Evolutionary conservation across 2,797 vertebrate species (phyloP).

Genomic region (Mus caroli): DNA sequence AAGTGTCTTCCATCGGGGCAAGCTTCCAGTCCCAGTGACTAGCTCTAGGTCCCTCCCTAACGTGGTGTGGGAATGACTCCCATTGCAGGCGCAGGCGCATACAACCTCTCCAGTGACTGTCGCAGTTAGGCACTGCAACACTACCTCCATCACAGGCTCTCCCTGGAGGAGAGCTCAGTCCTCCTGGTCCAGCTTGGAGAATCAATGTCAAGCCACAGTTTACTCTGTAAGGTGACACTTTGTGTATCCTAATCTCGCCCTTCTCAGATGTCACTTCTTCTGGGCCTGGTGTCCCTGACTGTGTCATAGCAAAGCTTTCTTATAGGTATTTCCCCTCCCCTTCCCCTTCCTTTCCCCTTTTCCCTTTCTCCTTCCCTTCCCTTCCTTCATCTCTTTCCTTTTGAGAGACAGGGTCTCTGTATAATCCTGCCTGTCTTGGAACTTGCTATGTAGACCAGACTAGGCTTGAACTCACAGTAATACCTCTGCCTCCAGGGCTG

Average conservation of each 20-base stretch:
- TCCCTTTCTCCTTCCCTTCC: not conserved
- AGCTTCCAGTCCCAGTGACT: not conserved
- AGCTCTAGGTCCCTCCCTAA: not conserved
- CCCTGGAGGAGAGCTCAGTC: not conserved
- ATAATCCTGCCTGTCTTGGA: not conserved
- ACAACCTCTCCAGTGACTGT: not conserved
- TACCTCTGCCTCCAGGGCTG: not conserved
- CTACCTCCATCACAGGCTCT: not conserved
- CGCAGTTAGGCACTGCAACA: not conserved
- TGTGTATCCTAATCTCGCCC: constrained; percentile 10
- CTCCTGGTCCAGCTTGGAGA: not conserved
- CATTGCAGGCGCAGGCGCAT: not conserved
- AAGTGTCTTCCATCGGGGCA: not conserved
- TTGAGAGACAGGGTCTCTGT: not conserved
- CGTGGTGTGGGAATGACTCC: not conserved
- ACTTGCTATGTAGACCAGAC: not conserved
- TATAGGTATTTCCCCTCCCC: not conserved
- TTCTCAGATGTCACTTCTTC: not conserved
- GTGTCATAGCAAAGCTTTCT: not conserved
- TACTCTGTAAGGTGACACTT: not conserved
- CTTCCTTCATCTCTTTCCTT: not conserved
- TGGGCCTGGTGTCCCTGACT: not conserved
- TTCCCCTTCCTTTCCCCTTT: not conserved
- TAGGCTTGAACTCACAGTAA: not conserved
- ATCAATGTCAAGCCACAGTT: not conserved